Evolutionary conservation across 2,797 vertebrate genomes (phyloP).

Genomic region (Meriones psammophilus): DNA sequence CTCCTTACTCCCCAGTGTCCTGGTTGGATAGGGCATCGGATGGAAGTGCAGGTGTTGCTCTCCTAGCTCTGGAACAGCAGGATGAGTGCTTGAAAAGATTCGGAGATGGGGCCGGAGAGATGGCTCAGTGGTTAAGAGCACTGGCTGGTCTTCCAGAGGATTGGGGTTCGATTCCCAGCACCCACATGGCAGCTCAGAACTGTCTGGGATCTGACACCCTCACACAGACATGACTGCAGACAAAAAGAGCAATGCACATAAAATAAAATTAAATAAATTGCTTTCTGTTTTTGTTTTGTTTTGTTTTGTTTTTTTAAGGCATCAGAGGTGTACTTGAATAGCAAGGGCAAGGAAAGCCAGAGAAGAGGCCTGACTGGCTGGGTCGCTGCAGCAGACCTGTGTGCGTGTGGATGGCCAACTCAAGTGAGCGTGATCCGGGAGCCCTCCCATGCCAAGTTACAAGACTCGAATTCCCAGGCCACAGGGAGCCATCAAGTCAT

Average conservation of each 20-base stretch:
- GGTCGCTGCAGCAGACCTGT: rapidly evolving
- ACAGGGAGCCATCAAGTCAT: neutral
- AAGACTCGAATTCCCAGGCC: too few relatives aligned
- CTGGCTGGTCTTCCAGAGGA: neutral
- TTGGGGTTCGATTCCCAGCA: neutral
- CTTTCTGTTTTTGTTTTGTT: too few relatives aligned
- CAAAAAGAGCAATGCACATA: neutral
- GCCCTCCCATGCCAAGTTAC: rapidly evolving
- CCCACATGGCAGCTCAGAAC: neutral
- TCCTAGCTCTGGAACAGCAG: neutral
- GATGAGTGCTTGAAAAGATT: neutral
- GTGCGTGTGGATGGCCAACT: rapidly evolving
- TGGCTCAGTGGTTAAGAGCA: neutral
- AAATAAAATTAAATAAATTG: too few relatives aligned
- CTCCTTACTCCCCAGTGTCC: neutral
- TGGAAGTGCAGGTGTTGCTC: neutral
- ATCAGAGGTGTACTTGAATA: neutral
- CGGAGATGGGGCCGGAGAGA: neutral
- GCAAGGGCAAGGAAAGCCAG: neutral
- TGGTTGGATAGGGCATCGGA: neutral
- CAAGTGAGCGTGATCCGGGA: neutral
- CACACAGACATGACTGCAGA: neutral
- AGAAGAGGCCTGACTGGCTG: neutral
- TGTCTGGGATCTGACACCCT: neutral
- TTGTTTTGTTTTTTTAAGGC: neutral